Conservation (phyloP, 53 echinoderm and acorn worm genomes). For the Echinometra lucunter region DNA sequence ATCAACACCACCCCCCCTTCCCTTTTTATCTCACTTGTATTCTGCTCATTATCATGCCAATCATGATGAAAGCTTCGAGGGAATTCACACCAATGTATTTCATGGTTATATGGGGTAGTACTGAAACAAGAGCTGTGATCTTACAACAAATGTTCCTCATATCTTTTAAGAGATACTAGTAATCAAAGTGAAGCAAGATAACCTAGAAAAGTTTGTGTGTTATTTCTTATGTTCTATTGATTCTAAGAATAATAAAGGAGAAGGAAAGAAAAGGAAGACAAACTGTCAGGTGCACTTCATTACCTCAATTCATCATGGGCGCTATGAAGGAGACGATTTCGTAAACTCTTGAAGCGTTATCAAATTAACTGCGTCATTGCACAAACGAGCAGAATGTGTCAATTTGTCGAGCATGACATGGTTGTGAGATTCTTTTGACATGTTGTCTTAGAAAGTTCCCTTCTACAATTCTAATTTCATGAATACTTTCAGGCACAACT, state of each 20-base stretch:
- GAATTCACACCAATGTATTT: too few species aligned
- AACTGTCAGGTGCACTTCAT: constrained; percentile 37
- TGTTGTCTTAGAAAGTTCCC: neutral
- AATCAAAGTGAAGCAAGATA: neutral
- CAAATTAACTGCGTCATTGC: constrained; percentile 37
- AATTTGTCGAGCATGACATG: constrained; percentile 24
- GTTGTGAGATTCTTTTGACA: neutral
- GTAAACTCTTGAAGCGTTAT: neutral
- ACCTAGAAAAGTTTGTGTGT: neutral
- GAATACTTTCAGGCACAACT: neutral
- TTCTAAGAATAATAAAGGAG: neutral
- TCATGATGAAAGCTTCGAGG: neutral
- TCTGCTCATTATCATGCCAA: neutral
- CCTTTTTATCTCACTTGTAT: neutral
- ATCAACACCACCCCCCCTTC: neutral
- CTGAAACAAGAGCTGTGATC: neutral
- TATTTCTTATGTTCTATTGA: neutral
- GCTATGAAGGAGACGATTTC: neutral
- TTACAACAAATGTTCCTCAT: neutral
- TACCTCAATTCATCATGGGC: neutral
- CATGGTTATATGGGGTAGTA: neutral
- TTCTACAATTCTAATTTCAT: neutral
- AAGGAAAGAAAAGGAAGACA: neutral
- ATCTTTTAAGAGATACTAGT: neutral
- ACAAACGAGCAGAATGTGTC: neutral